Percentiles rank a stretch among this genome's conserved stretches.
Conservation (phyloP, 2,797 vertebrate genomes). For the Anguilla marmorata region DNA sequence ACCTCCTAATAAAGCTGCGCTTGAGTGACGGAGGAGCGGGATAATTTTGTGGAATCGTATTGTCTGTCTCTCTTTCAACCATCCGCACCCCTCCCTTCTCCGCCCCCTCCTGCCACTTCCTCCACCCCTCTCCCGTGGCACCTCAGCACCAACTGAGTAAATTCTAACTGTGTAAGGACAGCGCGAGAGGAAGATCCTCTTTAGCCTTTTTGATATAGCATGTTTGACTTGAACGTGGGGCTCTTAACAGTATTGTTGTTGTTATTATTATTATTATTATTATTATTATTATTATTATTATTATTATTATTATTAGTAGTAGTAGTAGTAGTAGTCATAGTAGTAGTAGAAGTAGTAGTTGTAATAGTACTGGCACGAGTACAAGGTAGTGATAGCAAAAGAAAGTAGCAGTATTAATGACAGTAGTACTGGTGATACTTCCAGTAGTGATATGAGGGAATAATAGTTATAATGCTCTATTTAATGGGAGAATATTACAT, state of each 20-base stretch:
- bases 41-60: conserved; percentile 48
- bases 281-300: not conserved
- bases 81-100: conserved; percentile 48
- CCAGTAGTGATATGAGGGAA: not conserved
- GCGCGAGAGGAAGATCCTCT: not conserved
- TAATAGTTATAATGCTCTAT: not conserved
- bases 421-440: not conserved
- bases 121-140: conserved; percentile 7
- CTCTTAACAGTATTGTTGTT: conserved; percentile 29
- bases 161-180: conserved; percentile 35
- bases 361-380: no score
- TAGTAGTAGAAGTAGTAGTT: not conserved
- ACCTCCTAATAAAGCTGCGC: conserved; percentile 48
- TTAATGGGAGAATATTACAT: not conserved
- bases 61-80: conserved; percentile 37
- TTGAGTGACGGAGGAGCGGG: conserved; percentile 44
- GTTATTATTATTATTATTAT: not conserved
- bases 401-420: not conserved
- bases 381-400: not conserved
- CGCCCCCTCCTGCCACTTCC: conserved; percentile 39
- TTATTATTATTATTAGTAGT: no score
- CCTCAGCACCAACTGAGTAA: conserved; percentile 34
- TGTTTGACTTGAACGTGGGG: conserved; percentile 78
- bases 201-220: conserved; percentile 55
- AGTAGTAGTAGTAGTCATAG: no score